These are phyloP conservation scores for Tethya wilhelma DNA, from an alignment of 37 sponge, comb jelly and placozoan genomes.

Conservation along the genomic window DNA sequence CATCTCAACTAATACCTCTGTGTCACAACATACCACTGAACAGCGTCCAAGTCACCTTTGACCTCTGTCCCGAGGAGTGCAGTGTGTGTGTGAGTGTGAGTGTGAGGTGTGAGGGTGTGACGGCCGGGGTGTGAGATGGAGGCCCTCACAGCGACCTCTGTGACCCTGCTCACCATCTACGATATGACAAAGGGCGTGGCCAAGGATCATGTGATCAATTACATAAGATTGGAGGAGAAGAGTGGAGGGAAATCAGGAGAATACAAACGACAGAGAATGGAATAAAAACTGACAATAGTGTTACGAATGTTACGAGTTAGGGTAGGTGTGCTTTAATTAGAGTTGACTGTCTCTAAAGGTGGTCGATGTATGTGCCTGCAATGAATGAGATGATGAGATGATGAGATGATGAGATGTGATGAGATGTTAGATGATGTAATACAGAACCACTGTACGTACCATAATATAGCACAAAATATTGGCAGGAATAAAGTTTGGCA, in stretches of 20 bases:
- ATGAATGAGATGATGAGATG: too few species aligned
- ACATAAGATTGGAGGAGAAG: conserved; percentile 74
- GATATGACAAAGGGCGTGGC: conserved; percentile 94
- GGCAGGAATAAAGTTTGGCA: too few species aligned
- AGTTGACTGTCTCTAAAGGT: too few species aligned
- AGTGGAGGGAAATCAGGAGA: conserved; percentile 79
- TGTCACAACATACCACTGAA: conserved; percentile 84
- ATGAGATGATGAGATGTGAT: too few species aligned
- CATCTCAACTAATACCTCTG: conserved; percentile 87
- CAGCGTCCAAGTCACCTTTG: conserved; percentile 58
- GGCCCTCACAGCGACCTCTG: conserved; percentile 83
- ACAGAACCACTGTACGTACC: too few species aligned
- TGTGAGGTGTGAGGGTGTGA: conserved; percentile 73
- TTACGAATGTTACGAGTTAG: too few species aligned
- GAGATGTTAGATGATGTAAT: too few species aligned
- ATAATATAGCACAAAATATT: too few species aligned
- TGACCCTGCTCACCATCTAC: conserved; percentile 89
- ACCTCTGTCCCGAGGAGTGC: conserved; percentile 22
- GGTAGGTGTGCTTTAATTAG: too few species aligned
- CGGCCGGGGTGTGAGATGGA: conserved; percentile 99
- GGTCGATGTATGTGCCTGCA: too few species aligned
- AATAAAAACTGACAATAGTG: too few species aligned
- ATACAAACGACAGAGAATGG: neutral
- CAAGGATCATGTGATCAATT: conserved; percentile 67
- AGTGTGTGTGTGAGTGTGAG: conserved; percentile 46